Evolutionary conservation across 2,888 invertebrate genomes (phyloP).

Genomic region (Lottia scabra): DNA sequence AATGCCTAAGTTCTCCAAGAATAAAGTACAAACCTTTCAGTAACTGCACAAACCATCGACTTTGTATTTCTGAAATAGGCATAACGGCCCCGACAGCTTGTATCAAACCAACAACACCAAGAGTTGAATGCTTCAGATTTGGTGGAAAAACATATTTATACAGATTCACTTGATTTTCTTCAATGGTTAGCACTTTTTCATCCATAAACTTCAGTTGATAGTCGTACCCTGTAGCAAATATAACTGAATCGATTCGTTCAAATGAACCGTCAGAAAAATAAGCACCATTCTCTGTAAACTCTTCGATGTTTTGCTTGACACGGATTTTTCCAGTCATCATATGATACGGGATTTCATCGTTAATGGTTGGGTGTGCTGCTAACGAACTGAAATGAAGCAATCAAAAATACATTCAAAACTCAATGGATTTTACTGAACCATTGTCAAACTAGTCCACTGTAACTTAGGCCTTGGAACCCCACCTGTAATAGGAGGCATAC

Average conservation of each 20-base stretch:
- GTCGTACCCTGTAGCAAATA: constrained; percentile 70
- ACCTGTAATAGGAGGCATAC: no score
- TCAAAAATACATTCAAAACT: no score
- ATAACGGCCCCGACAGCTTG: constrained; percentile 70
- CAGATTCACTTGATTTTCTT: constrained; percentile 63
- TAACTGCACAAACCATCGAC: constrained; percentile 57
- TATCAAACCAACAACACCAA: constrained; percentile 68
- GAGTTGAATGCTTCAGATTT: constrained; percentile 53
- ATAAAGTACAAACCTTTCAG: constrained; percentile 47
- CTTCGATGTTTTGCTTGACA: constrained; percentile 59
- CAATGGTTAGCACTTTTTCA: constrained; percentile 42
- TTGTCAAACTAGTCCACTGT: no score
- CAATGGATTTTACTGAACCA: no score
- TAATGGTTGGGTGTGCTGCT: constrained; percentile 67
- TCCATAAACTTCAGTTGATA: constrained; percentile 66
- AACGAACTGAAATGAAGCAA: constrained; percentile 44
- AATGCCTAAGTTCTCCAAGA: no score
- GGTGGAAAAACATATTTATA: constrained; percentile 70
- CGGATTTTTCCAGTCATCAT: constrained; percentile 67
- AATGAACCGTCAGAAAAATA: constrained; percentile 60
- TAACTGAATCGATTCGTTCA: constrained; percentile 62
- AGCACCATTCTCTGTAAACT: constrained; percentile 54
- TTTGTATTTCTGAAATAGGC: constrained; percentile 70
- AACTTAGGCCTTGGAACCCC: no score
- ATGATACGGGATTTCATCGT: constrained; percentile 70